Base-by-base conservation (phyloP, 2,888 invertebrate genomes). In the Pandemis cinnamomeana region DNA sequence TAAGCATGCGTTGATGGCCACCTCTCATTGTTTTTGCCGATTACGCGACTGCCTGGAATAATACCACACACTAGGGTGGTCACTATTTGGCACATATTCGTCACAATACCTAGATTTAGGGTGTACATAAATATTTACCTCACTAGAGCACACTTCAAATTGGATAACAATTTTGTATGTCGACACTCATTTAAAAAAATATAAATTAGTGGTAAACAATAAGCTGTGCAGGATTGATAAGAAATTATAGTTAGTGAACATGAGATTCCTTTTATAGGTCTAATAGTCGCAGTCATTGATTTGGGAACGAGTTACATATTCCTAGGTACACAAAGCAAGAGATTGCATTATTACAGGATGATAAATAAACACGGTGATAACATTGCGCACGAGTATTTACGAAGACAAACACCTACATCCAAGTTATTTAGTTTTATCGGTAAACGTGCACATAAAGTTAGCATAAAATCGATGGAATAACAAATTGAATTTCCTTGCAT, bases 21-120 rank as follows among this genome's bases (percentile, higher is more conserved):
- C 75, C 81, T 77, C 80, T 80, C 86, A 89, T 91, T 91, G 91
- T 92, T 92, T 91, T 91, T 85, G 90, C 84, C 88, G 87, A 90
- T 91, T 89, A 89, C 84, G 86, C 82, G 87, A 91, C 88, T 88
- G 91, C 85, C 91, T 89, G 91, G 91, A 92, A 92, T 91, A 92
- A 92, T 85, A 80, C 84, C 79, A 76, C 78, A 61, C 73, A 71
- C 66, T 55, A 75, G 82, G 83, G 81, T 80, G 82, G 82, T 82
- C 84, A 81, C 77, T 76, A 84, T 85, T 86, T 72, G 83, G 82
- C 78, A 58, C 58, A 58, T 58, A 58, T 27, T 27, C 58, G 78
- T 77, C 63, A 62, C 70, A 70, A 36, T 61, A 20, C 63, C 53
- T 67, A 67, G 66, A 53, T 36, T 67, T 53, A 5, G 53, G 41